Conservation (phyloP, 2,797 vertebrate species). For the Urocyon cinereoargenteus region DNA sequence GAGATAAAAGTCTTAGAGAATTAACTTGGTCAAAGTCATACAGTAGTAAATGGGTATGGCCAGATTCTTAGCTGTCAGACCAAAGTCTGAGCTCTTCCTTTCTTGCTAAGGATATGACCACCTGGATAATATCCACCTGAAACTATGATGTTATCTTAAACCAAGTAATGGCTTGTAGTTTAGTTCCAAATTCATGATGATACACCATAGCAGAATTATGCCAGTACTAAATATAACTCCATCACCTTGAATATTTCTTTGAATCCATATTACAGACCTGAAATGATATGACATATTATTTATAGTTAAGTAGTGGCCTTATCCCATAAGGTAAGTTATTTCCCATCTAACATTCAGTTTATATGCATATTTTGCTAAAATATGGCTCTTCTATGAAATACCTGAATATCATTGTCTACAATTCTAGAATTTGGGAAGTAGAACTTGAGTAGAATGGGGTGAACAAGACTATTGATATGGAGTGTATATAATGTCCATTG, state of each 20-base stretch:
- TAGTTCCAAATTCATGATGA: not conserved
- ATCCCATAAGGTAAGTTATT: not conserved
- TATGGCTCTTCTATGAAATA: not conserved
- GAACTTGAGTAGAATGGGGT: not conserved
- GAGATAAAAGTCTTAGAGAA: not conserved
- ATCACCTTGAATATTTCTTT: slow-evolving; percentile 36
- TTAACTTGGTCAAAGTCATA: not conserved
- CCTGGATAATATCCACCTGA: not conserved
- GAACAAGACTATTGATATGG: not conserved
- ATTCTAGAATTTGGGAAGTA: not conserved
- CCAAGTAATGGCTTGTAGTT: not conserved
- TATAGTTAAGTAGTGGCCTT: not conserved
- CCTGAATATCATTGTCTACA: not conserved
- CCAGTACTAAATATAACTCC: not conserved
- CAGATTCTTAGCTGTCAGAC: not conserved
- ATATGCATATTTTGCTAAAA: not conserved
- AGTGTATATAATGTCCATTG: not conserved
- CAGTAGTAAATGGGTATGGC: not conserved
- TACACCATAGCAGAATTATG: not conserved
- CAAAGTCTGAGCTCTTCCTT: not conserved
- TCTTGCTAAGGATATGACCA: not conserved
- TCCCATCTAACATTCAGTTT: not conserved
- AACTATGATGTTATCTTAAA: not conserved
- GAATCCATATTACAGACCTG: not conserved
- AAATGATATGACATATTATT: not conserved